Evolutionary conservation across 1,140 invertebrate genomes (phyloP).

Genomic region (Drosophila lowei): DNA sequence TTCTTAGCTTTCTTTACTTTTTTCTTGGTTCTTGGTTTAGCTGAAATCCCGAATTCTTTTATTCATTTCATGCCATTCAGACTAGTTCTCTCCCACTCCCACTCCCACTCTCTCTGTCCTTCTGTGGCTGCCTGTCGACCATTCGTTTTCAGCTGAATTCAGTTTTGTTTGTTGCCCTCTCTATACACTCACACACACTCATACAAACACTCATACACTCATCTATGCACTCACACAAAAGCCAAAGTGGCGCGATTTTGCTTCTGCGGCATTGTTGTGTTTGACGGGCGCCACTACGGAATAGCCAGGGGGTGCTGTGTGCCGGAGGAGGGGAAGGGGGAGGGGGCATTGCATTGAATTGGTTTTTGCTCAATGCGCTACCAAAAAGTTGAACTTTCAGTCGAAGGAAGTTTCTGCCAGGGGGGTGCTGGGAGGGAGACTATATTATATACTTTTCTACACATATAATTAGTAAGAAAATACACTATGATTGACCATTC

Average conservation of each 20-base stretch:
- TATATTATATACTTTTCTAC: background rate
- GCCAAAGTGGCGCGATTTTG: constrained; percentile 50
- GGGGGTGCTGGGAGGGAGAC: background rate
- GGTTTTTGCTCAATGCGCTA: constrained; percentile 7
- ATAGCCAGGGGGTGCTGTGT: constrained; percentile 4
- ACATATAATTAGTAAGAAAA: too few relatives aligned
- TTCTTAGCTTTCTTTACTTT: constrained; percentile 11
- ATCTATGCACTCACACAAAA: constrained; percentile 28
- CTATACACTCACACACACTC: background rate
- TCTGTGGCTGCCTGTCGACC: constrained; percentile 5
- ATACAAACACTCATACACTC: constrained; percentile 10
- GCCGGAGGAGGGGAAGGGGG: background rate
- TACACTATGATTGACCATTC: too few relatives aligned
- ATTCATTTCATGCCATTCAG: constrained; percentile 58
- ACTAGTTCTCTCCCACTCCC: background rate
- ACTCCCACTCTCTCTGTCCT: constrained; percentile 2
- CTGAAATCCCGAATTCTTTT: constrained; percentile 50
- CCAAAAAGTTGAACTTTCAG: constrained; percentile 21
- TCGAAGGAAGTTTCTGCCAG: background rate
- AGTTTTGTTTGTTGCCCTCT: constrained; percentile 46
- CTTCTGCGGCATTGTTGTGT: constrained; percentile 46
- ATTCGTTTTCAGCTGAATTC: constrained; percentile 52
- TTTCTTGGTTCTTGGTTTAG: constrained; percentile 9
- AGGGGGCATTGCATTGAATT: constrained; percentile 34
- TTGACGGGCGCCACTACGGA: background rate